Base-by-base conservation (phyloP, 2,888 invertebrate species). In the Enoplolaimus lenunculus region DNA sequence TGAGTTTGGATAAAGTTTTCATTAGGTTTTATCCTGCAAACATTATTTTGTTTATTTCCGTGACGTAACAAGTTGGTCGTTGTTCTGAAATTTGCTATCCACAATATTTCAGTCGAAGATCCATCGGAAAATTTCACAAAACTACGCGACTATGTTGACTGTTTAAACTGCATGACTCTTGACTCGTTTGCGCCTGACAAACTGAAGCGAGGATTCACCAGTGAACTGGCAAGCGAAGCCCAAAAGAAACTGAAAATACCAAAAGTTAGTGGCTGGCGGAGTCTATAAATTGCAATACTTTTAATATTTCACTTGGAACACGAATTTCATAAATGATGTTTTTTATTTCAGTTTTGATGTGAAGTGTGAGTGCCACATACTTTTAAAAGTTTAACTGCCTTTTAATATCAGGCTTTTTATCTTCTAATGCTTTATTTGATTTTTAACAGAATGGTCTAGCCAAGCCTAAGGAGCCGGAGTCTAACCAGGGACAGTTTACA, bases 41-140 rank as follows among this genome's bases (percentile, higher is more conserved):
- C n/a, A n/a, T n/a, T n/a, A n/a, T n/a, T n/a, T n/a, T n/a, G n/a
- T n/a, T n/a, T n/a, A n/a, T n/a, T n/a, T n/a, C n/a, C n/a, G n/a
- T n/a, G n/a, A n/a, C n/a, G n/a, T n/a, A n/a, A n/a, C n/a, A n/a
- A n/a, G n/a, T n/a, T n/a, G n/a, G n/a, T n/a, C n/a, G n/a, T n/a
- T n/a, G n/a, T n/a, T n/a, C n/a, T n/a, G n/a, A n/a, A n/a, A n/a
- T n/a, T n/a, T n/a, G n/a, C n/a, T n/a, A n/a, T n/a, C n/a, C n/a
- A n/a, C n/a, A n/a, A n/a, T n/a, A n/a, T 86, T 78, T 84, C 86
- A 83, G 95, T 95, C 34, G 98, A 98, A 83, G 93, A 93, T 82
- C 94, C 97, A 0, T 93, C 93, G 0, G 88, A 89, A 73, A 87
- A 89, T 70, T 97, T 95, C 79, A 90, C 90, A 80, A 86, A 89